phyloP scores from a whole-genome alignment of 2,797 vertebrate species.

The Pangasius sanitwongsei region DNA sequence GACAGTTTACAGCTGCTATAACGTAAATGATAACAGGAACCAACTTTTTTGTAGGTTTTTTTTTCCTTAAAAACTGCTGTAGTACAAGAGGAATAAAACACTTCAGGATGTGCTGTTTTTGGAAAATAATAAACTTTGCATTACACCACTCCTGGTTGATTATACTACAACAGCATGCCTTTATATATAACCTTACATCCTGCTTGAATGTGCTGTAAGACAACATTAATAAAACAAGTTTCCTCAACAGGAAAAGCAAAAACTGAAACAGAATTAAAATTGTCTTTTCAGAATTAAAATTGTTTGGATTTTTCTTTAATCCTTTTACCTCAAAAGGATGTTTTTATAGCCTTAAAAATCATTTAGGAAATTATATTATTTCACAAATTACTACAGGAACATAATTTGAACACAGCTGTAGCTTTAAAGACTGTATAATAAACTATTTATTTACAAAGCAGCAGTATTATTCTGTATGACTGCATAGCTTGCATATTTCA shows the following conservation, averaged over 20 bases:
- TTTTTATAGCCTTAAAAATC: no score
- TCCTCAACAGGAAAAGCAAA: background rate
- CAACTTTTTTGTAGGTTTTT: background rate
- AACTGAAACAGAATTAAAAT: background rate
- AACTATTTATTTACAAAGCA: background rate
- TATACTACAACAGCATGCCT: background rate
- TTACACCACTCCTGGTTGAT: background rate
- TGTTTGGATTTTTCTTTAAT: background rate
- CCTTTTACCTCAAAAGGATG: background rate
- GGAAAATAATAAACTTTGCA: background rate
- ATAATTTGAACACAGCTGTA: background rate
- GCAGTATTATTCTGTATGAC: background rate
- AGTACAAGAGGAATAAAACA: background rate
- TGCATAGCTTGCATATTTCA: background rate
- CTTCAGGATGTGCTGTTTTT: background rate
- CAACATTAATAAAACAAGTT: background rate
- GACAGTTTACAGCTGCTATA: no score
- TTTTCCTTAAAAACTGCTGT: background rate
- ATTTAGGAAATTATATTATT: background rate
- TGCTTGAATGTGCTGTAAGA: background rate
- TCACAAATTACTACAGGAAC: background rate
- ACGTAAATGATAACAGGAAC: background rate
- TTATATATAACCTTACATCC: background rate
- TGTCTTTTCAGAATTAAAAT: background rate
- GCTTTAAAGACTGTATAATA: background rate